These are phyloP conservation scores for Polydrusus pterygomalis DNA, from an alignment of 2,888 invertebrate species.

Conservation along the genomic window DNA sequence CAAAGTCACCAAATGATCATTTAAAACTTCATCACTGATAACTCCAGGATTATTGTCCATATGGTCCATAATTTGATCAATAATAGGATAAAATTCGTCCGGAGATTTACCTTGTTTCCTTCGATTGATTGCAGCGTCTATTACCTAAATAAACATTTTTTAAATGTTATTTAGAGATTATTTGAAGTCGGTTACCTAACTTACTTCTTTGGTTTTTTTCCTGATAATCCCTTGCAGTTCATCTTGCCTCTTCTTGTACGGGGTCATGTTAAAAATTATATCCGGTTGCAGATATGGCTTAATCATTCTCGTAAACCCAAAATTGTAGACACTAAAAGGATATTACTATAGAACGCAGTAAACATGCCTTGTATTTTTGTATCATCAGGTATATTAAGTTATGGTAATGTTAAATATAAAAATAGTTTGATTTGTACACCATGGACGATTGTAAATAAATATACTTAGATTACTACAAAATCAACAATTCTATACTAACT, in stretches of 20 bases:
- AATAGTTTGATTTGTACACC: too few relatives aligned
- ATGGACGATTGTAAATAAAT: too few relatives aligned
- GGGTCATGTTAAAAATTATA: slow-evolving; percentile 57
- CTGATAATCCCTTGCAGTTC: slow-evolving; percentile 33
- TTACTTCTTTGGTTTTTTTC: slow-evolving; percentile 52
- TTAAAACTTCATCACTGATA: slow-evolving; percentile 58
- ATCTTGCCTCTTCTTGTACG: slow-evolving; percentile 53
- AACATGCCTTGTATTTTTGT: too few relatives aligned
- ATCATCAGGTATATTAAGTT: too few relatives aligned
- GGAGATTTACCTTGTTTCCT: slow-evolving; percentile 44
- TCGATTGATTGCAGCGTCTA: slow-evolving; percentile 53
- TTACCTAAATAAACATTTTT: slow-evolving; percentile 47
- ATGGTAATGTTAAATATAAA: too few relatives aligned
- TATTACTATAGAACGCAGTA: not conserved
- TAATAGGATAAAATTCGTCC: slow-evolving; percentile 56
- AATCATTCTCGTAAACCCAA: slow-evolving; percentile 58
- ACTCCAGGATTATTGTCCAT: slow-evolving; percentile 57
- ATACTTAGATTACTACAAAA: not conserved
- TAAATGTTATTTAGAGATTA: too few relatives aligned
- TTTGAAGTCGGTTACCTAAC: too few relatives aligned
- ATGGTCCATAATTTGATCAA: slow-evolving; percentile 60
- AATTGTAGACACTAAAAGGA: slow-evolving; percentile 58
- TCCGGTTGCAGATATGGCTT: slow-evolving; percentile 61
- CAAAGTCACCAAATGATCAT: slow-evolving; percentile 62
- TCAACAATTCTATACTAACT: slow-evolving; percentile 52